Conservation (phyloP, 2,797 vertebrate species). For the Erethizon dorsatum region DNA sequence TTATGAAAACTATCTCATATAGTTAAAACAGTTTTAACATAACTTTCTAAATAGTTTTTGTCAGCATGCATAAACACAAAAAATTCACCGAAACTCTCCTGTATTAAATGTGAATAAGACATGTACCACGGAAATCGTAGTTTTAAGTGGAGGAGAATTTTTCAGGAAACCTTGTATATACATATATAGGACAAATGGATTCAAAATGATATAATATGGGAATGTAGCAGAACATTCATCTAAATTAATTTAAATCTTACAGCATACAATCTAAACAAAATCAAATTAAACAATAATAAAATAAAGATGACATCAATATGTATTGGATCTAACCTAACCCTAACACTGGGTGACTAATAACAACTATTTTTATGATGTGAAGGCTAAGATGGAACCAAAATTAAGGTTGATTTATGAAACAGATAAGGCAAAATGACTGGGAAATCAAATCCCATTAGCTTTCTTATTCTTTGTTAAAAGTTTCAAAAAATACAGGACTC, state of each 20-base stretch:
- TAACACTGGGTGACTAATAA: not conserved
- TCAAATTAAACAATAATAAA: conserved; percentile 8
- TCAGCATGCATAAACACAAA: not conserved
- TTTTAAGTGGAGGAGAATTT: not conserved
- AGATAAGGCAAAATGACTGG: not conserved
- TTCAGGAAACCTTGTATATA: not conserved
- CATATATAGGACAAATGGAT: not conserved
- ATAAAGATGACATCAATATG: not conserved
- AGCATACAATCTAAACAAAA: conserved; percentile 4
- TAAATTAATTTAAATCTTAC: not conserved
- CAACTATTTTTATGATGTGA: conserved; percentile 9
- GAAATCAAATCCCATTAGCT: conserved; percentile 50
- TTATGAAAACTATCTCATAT: not conserved
- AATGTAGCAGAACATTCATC: not conserved
- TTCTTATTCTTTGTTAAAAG: conserved; percentile 5
- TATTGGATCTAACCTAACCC: not conserved
- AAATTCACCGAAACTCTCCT: not conserved
- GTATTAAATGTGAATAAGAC: not conserved
- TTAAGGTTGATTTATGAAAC: conserved; percentile 56
- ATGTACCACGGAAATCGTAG: fast-evolving
- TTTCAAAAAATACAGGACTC: not conserved
- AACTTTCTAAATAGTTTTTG: conserved; percentile 11
- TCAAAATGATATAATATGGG: not conserved
- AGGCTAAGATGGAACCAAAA: conserved; percentile 54
- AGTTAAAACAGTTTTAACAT: not conserved